Conservation (phyloP, 2,888 invertebrate species). For the Steinernema carpocapsae region DNA sequence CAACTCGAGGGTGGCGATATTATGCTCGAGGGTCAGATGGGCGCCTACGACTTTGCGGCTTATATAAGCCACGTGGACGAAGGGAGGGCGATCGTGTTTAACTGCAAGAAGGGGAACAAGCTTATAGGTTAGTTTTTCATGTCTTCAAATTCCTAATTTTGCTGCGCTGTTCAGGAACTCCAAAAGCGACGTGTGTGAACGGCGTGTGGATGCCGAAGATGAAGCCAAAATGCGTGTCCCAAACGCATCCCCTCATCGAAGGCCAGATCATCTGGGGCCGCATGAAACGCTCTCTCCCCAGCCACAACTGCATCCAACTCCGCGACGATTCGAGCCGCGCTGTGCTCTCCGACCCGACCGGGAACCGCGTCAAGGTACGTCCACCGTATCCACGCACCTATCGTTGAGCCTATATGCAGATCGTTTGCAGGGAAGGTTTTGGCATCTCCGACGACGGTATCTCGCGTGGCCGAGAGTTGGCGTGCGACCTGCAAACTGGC, state of each 20-base stretch:
- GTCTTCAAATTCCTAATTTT: neutral
- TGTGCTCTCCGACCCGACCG: neutral
- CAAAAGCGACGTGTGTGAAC: conserved; percentile 67
- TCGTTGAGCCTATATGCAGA: conserved; percentile 46
- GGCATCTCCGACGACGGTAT: conserved; percentile 75
- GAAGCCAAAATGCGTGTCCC: conserved; percentile 64
- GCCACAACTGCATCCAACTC: neutral
- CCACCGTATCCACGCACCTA: neutral
- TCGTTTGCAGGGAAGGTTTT: conserved; percentile 61
- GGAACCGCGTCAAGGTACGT: conserved; percentile 14
- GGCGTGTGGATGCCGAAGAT: conserved; percentile 67
- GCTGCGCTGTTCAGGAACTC: conserved; percentile 58
- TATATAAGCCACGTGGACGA: conserved; percentile 69
- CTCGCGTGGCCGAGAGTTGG: conserved; percentile 78
- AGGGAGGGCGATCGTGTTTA: conserved; percentile 67
- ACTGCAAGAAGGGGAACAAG: conserved; percentile 68
- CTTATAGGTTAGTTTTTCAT: conserved; percentile 62
- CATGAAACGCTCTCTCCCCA: conserved; percentile 36
- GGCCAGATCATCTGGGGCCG: conserved; percentile 67
- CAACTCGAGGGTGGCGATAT: conserved; percentile 70
- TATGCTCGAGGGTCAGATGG: conserved; percentile 70
- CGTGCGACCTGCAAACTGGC: conserved; percentile 75
- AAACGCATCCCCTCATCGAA: conserved; percentile 67
- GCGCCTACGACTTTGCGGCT: conserved; percentile 71
- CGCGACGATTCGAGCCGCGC: conserved; percentile 17